These are phyloP conservation scores for Diorhabda elongata DNA, from an alignment of 1,140 invertebrate species.

Conservation along the genomic window DNA sequence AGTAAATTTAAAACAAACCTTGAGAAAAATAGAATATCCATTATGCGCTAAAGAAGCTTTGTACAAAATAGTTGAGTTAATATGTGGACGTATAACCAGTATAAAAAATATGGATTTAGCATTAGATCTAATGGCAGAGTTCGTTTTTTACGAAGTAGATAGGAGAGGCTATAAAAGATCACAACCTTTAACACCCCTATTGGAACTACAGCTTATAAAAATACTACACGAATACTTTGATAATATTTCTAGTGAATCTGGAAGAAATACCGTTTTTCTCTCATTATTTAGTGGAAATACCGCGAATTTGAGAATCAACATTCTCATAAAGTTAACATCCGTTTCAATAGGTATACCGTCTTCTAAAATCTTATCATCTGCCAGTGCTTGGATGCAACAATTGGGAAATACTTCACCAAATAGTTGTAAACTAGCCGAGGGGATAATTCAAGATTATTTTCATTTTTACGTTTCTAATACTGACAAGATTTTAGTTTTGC, in stretches of 20 bases:
- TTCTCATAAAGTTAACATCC: slow-evolving; percentile 74
- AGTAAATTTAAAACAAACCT: slow-evolving; percentile 39
- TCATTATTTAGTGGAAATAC: slow-evolving; percentile 70
- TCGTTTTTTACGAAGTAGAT: slow-evolving; percentile 75
- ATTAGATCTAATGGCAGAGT: slow-evolving; percentile 75
- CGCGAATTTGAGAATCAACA: slow-evolving; percentile 60
- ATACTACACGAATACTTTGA: slow-evolving; percentile 72
- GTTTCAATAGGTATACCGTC: slow-evolving; percentile 71
- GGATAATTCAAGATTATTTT: slow-evolving; percentile 75
- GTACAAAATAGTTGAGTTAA: slow-evolving; percentile 53
- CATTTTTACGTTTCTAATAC: slow-evolving; percentile 63
- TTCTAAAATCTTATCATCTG: slow-evolving; percentile 65
- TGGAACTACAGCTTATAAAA: slow-evolving; percentile 72
- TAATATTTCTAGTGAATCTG: slow-evolving; percentile 63
- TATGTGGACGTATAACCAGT: slow-evolving; percentile 49
- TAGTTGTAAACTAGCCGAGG: slow-evolving; percentile 66
- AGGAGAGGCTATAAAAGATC: slow-evolving; percentile 56
- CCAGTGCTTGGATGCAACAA: slow-evolving; percentile 82
- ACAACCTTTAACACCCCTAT: slow-evolving; percentile 56
- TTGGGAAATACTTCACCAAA: slow-evolving; percentile 69
- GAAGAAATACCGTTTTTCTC: slow-evolving; percentile 75
- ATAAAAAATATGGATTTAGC: slow-evolving; percentile 59
- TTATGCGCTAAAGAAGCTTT: slow-evolving; percentile 61
- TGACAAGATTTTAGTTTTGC: slow-evolving; percentile 61
- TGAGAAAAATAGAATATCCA: slow-evolving; percentile 62